Evolutionary conservation across 1,140 invertebrate species (phyloP), one percentile per base, ranked within the genome.

Genomic region (Sminthurinus signatus): DNA sequence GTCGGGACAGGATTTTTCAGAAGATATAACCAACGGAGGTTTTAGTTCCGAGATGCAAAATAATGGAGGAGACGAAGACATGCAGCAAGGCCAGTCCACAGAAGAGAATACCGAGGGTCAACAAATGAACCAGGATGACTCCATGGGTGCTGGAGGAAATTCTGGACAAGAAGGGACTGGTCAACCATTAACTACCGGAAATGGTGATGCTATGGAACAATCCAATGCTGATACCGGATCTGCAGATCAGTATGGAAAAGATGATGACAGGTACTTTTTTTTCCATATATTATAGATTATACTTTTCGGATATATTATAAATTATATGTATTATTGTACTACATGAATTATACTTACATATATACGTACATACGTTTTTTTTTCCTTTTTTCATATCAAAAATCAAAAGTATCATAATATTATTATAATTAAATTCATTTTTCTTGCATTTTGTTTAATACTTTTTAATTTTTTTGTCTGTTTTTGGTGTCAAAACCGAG

Each of bases 1-100:
- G 59, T 69, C 68, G 64, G 58, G 27, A 23, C 58, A 72, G 62
- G 70, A 72, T 60, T 72, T 72, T 64, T 72, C 70, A 5, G 70
- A 72, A 58, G 70, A 72, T 44, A 69, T 69, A 25, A 64, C 61
- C 21, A 69, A 69, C 51, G 65, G 65, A 52, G 69, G 64, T 23
- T 68, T 68, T 36, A 48, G 29, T 29, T 67, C 59, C 21, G 58
- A 64, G 8, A 51, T 56, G 1, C 57, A 64, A 15, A 63, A 59
- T 59, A 60, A 54, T 31, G 63, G 56, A 2, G 67, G 64, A 42
- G 64, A 63, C 42, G 63, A 65, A 39, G 68, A 62, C n/a, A 62
- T 63, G 56, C 59, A 29, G 48, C 55, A 50, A 28, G n/a, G n/a
- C n/a, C n/a, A n/a, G n/a, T 19, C 44, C n/a, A 51, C 56, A n/a